Conservation (phyloP, 2,797 vertebrate species). For the Hyperoplus immaculatus region DNA sequence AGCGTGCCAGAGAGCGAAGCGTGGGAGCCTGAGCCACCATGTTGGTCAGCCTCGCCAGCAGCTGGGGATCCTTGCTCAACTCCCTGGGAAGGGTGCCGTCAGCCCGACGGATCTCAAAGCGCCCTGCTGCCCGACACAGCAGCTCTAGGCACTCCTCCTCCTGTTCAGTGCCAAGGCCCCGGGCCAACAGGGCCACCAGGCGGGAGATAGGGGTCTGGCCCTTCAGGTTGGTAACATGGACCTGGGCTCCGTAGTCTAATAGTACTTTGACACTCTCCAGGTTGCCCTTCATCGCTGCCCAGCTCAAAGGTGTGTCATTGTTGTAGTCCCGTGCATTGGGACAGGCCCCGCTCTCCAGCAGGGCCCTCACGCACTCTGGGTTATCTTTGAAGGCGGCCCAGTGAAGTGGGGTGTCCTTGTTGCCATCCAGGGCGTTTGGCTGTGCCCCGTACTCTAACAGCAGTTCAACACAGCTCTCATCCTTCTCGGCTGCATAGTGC, state of each 20-base stretch:
- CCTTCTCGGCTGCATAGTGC: constrained; percentile 97
- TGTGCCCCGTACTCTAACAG: constrained; percentile 94
- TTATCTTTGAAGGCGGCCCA: constrained; percentile 99
- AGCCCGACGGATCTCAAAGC: constrained; percentile 89
- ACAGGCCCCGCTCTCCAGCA: constrained; percentile 92
- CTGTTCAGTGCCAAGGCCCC: constrained; percentile 92
- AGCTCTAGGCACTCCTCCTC: constrained; percentile 96
- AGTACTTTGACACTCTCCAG: constrained; percentile 94
- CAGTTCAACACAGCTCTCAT: constrained; percentile 95
- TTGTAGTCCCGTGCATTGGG: constrained; percentile 95
- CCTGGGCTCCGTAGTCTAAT: constrained; percentile 94
- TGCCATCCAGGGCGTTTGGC: constrained; percentile 93
- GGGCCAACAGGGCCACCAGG: constrained; percentile 91
- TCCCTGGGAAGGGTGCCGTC: constrained; percentile 92
- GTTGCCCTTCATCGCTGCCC: constrained; percentile 98
- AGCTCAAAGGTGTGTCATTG: constrained; percentile 95
- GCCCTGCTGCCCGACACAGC: constrained; percentile 90
- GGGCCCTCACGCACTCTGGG: constrained; percentile 91
- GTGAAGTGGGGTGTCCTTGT: constrained; percentile 97
- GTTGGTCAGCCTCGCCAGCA: constrained; percentile 89
- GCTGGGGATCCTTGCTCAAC: constrained; percentile 91
- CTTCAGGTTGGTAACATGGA: constrained; percentile 93
- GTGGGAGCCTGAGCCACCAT: constrained; percentile 91
- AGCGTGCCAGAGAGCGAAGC: constrained; percentile 91
- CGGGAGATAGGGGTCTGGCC: constrained; percentile 95